Evolutionary conservation across 2,888 invertebrate species (phyloP).

Genomic region (Eupithecia subfuscata): DNA sequence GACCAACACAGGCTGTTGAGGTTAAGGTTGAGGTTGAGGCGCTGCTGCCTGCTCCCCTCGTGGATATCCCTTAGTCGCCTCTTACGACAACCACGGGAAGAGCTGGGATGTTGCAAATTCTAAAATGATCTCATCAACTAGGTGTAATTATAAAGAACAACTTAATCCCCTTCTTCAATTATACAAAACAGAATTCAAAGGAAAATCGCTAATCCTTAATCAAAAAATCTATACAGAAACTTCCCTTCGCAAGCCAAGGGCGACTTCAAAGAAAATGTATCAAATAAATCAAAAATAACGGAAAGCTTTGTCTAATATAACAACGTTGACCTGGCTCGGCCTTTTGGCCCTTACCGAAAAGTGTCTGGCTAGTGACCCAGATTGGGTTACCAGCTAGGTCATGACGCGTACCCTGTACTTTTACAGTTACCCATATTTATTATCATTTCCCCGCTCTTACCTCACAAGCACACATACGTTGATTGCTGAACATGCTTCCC

Average conservation of each 20-base stretch:
- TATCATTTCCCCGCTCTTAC: neutral
- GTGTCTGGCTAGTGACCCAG: slow-evolving; percentile 34
- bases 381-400: slow-evolving; percentile 19
- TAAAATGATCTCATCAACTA: neutral
- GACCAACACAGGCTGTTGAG: too few relatives aligned
- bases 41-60: too few relatives aligned
- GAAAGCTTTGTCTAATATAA: slow-evolving; percentile 37
- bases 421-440: neutral
- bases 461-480: neutral
- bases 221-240: slow-evolving; percentile 18
- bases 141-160: neutral
- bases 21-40: too few relatives aligned
- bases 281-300: slow-evolving; percentile 42
- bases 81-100: too few relatives aligned
- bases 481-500: too few relatives aligned
- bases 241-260: slow-evolving; percentile 14
- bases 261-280: slow-evolving; percentile 31
- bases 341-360: slow-evolving; percentile 39
- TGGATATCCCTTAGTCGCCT: too few relatives aligned
- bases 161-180: neutral
- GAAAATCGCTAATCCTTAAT: slow-evolving; percentile 17
- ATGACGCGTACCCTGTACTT: neutral
- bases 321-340: slow-evolving; percentile 40
- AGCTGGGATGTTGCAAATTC: too few relatives aligned
- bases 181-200: neutral